These are phyloP conservation scores for Eucriotettix oculatus DNA, from an alignment of 2,888 invertebrate genomes.

Conservation along the genomic window DNA sequence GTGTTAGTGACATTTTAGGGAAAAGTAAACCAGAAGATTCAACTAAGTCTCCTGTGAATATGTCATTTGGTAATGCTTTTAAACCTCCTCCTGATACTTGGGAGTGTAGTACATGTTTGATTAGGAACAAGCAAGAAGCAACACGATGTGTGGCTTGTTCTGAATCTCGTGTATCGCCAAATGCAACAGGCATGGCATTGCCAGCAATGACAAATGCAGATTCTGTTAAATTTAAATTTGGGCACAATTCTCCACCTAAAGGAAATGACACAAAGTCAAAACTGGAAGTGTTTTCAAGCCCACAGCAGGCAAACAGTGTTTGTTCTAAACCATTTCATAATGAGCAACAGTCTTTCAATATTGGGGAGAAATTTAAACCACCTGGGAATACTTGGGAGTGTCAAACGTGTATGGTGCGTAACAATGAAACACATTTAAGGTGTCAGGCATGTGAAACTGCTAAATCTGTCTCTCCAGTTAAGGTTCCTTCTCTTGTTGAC, in stretches of 20 bases:
- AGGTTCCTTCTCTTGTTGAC: constrained; percentile 16
- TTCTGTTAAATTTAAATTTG: no score
- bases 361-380: no score
- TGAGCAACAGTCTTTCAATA: no score
- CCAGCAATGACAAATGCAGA: background rate
- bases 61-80: constrained; percentile 15
- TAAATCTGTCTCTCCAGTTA: background rate
- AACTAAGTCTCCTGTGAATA: no score
- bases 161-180: background rate
- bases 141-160: constrained; percentile 35
- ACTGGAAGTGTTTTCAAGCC: no score
- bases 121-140: constrained; percentile 34
- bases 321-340: no score
- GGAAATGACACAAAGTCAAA: no score
- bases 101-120: constrained; percentile 47
- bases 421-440: constrained; percentile 11
- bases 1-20: constrained; percentile 28
- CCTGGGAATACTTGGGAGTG: constrained; percentile 40
- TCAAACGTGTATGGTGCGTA: constrained; percentile 40
- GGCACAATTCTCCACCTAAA: background rate
- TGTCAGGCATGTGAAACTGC: constrained; percentile 3
- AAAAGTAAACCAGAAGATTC: constrained; percentile 9
- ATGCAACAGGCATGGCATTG: background rate
- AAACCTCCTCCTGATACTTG: constrained; percentile 39
- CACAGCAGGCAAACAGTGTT: no score